Percentiles rank a stretch among this genome's conserved stretches.
Evolutionary conservation across 2,797 vertebrate species (phyloP).

Genomic region (Mycteria americana): DNA sequence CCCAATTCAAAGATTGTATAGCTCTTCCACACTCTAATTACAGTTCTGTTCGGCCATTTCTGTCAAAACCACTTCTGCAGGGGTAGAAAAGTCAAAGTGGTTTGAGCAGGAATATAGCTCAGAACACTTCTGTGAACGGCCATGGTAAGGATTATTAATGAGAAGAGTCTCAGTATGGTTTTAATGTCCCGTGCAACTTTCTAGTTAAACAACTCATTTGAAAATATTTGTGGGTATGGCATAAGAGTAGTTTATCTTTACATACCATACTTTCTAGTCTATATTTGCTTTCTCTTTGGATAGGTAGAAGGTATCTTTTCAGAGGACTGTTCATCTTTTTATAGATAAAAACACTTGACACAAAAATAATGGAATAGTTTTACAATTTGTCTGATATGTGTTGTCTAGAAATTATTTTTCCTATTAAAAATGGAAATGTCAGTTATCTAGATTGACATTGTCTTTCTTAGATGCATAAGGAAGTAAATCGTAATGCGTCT

Average conservation of each 20-base stretch:
- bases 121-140: accelerated
- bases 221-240: not conserved
- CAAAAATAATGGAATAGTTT: not conserved
- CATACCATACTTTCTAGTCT: not conserved
- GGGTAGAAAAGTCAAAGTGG: not conserved
- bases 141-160: not conserved
- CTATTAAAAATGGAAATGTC: not conserved
- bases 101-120: not conserved
- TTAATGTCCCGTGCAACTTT: accelerated
- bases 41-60: not conserved
- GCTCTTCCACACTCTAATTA: not conserved
- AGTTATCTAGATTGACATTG: not conserved
- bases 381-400: not conserved
- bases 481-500: not conserved
- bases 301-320: not conserved
- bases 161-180: not conserved
- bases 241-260: not conserved
- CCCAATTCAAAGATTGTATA: not conserved
- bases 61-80: not conserved
- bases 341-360: not conserved
- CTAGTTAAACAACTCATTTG: not conserved
- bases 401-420: not conserved
- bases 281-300: not conserved
- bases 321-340: not conserved
- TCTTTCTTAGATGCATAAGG: not conserved